phyloP scores from a whole-genome alignment of 1,140 invertebrate genomes.

The Odontomachus brunneus region DNA sequence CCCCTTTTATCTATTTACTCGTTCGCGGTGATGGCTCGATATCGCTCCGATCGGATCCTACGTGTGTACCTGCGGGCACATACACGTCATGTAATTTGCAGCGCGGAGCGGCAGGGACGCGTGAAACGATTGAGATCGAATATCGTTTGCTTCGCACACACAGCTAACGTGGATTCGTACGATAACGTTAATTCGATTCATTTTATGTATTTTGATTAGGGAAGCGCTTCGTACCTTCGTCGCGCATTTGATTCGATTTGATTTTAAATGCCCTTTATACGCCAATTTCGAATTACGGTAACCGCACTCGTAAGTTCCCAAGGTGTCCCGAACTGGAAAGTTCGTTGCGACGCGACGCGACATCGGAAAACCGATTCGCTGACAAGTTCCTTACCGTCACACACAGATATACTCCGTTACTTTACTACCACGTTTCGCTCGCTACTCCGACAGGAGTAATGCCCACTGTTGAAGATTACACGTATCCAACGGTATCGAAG shows the following conservation, averaged over 20 bases:
- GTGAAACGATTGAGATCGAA: background rate
- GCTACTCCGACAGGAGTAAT: slow-evolving; percentile 39
- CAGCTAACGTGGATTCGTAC: background rate
- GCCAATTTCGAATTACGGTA: slow-evolving; percentile 11
- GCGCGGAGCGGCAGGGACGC: background rate
- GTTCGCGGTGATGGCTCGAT: background rate
- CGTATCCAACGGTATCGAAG: slow-evolving; percentile 53
- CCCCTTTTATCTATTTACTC: background rate
- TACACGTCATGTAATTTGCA: background rate
- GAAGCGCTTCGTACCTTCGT: background rate
- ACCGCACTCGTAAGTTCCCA: background rate
- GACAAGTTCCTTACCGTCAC: slow-evolving; percentile 46
- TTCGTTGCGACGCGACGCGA: background rate
- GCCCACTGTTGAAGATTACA: slow-evolving; percentile 58
- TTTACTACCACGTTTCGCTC: slow-evolving; percentile 47
- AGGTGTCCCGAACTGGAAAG: background rate
- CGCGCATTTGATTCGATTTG: background rate
- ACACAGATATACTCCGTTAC: slow-evolving; percentile 41
- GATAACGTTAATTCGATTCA: background rate
- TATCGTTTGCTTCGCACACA: background rate
- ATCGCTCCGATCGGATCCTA: no score
- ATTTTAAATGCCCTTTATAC: background rate
- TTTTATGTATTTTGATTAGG: background rate
- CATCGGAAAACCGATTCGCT: slow-evolving; percentile 58
- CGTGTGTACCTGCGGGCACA: background rate